phyloP scores from a whole-genome alignment of 2,888 invertebrate genomes.

The Netelia fuscicornis region DNA sequence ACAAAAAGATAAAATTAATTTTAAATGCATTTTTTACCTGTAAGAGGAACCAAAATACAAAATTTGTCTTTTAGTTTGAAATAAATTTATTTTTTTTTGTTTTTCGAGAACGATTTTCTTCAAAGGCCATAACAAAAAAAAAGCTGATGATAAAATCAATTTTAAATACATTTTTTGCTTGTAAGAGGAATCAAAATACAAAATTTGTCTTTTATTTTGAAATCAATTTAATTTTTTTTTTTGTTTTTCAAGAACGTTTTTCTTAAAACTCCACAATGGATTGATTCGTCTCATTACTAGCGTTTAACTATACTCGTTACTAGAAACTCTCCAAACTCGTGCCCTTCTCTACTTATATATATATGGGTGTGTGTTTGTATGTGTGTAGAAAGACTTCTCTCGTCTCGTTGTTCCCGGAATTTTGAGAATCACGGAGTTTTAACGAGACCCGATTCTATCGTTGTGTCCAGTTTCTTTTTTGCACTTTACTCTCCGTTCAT shows the following conservation, averaged over 20 bases:
- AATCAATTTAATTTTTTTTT: not conserved
- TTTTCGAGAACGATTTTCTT: too few relatives aligned
- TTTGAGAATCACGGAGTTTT: slow-evolving; percentile 28
- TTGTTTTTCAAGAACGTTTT: not conserved
- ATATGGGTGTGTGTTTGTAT: too few relatives aligned
- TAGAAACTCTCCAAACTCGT: not conserved
- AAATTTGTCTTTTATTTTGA: not conserved
- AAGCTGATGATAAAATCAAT: not conserved
- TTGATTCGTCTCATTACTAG: not conserved
- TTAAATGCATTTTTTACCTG: too few relatives aligned
- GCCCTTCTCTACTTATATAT: not conserved
- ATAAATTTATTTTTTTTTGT: too few relatives aligned
- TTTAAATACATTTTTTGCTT: too few relatives aligned
- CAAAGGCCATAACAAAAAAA: not conserved
- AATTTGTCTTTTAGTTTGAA: too few relatives aligned
- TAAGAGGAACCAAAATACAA: too few relatives aligned
- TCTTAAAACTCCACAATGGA: not conserved
- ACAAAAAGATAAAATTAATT: too few relatives aligned
- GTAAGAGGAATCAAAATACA: not conserved
- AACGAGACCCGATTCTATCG: slow-evolving; percentile 34
- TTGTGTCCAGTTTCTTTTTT: slow-evolving; percentile 11
- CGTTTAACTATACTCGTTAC: slow-evolving; percentile 32
- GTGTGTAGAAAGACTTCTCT: not conserved
- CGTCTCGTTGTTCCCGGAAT: slow-evolving; percentile 2
- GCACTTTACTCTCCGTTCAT: not conserved